phyloP scores from a whole-genome alignment of 2,888 invertebrate genomes.

The Sarcophaga carnaria region DNA sequence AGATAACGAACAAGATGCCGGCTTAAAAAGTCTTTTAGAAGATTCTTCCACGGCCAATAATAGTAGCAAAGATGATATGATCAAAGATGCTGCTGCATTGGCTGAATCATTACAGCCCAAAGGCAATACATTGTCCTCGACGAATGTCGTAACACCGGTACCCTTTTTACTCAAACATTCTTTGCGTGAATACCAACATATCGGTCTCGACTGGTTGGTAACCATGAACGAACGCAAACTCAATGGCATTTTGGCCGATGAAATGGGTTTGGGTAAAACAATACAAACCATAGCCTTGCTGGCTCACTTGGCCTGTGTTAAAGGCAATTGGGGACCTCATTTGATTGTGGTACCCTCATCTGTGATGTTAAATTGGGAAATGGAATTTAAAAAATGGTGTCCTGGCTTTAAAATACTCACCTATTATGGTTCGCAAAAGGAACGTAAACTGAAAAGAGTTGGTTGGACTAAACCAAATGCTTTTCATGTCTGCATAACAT shows the following conservation, averaged over 20 bases:
- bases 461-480: slow-evolving; percentile 99
- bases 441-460: slow-evolving; percentile 93
- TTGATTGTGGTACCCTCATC: slow-evolving; percentile 99
- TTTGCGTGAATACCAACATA: slow-evolving; percentile 96
- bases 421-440: slow-evolving; percentile 98
- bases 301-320: slow-evolving; percentile 95
- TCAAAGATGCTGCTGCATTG: slow-evolving; percentile 95
- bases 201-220: slow-evolving; percentile 98
- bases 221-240: slow-evolving; percentile 97
- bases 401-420: slow-evolving; percentile 99
- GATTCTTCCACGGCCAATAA: slow-evolving; percentile 73
- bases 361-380: slow-evolving; percentile 99
- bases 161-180: slow-evolving; percentile 95
- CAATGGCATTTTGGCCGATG: slow-evolving; percentile 98
- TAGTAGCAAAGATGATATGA: slow-evolving; percentile 86
- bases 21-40: slow-evolving; percentile 84
- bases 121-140: slow-evolving; percentile 97
- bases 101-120: slow-evolving; percentile 99
- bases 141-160: slow-evolving; percentile 95
- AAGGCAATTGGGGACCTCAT: slow-evolving; percentile 98
- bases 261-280: slow-evolving; percentile 98
- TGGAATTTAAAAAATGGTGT: slow-evolving; percentile 99
- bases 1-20: slow-evolving; percentile 81
- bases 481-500: slow-evolving; percentile 98
- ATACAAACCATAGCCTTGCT: slow-evolving; percentile 97